phyloP scores from a whole-genome alignment of 2,888 invertebrate species.

The Morpho helenor region DNA sequence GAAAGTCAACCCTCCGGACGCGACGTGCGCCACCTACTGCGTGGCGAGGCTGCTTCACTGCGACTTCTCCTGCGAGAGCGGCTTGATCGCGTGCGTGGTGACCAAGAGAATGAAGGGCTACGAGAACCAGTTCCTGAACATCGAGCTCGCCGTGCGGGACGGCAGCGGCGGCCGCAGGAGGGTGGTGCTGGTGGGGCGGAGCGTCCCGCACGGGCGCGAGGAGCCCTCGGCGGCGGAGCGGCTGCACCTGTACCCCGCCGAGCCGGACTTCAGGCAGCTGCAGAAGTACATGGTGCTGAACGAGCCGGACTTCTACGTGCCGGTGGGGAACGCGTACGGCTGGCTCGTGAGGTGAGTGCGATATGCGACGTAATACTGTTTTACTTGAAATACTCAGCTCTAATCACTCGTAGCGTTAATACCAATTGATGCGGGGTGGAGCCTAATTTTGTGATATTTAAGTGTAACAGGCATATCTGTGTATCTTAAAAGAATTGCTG shows the following conservation, averaged over 20 bases:
- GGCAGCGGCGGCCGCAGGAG: conserved; percentile 20
- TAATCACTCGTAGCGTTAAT: no score
- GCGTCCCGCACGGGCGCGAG: conserved; percentile 18
- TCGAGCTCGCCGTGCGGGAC: conserved; percentile 38
- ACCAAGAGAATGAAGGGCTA: conserved; percentile 43
- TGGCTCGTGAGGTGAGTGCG: conserved; percentile 59
- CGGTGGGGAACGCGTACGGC: conserved; percentile 51
- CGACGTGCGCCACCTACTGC: conserved; percentile 34
- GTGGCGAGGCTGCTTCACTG: conserved; percentile 51
- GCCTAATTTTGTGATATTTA: no score
- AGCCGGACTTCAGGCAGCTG: conserved; percentile 34
- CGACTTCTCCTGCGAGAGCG: conserved; percentile 45
- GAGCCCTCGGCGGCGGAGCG: conserved; percentile 17
- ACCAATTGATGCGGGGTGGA: no score
- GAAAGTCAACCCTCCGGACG: conserved; percentile 57
- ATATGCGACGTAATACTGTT: no score
- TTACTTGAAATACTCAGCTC: no score
- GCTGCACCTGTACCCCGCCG: conserved; percentile 31
- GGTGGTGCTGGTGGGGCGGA: conserved; percentile 41
- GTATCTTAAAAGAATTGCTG: no score
- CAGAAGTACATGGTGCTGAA: conserved; percentile 52
- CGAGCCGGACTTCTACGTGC: conserved; percentile 59
- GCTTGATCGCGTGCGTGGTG: conserved; percentile 55
- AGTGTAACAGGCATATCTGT: no score
- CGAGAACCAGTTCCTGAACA: conserved; percentile 46